phyloP scores from a whole-genome alignment of 2,888 invertebrate species.

The Dynastes tityus region DNA sequence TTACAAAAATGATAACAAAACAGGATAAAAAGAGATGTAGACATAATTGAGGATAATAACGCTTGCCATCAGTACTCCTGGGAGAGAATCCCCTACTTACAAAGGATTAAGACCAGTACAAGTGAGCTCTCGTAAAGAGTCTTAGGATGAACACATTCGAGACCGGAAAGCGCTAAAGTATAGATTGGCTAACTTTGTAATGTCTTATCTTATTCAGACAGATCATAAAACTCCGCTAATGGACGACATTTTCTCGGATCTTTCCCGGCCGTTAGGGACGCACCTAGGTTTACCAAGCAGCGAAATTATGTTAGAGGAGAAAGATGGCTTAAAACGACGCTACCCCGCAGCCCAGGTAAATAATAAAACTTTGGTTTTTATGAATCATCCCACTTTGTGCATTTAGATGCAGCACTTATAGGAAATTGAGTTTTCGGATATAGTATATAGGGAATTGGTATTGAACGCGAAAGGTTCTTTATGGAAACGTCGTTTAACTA shows the following conservation, averaged over 20 bases:
- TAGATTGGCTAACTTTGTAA: conserved; percentile 70
- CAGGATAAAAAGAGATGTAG: conserved; percentile 3
- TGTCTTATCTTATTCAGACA: conserved; percentile 67
- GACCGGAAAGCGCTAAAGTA: conserved; percentile 65
- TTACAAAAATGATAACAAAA: conserved; percentile 8
- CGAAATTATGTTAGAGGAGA: conserved; percentile 49
- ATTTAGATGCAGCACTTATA: conserved; percentile 48
- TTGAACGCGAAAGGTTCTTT: conserved; percentile 11
- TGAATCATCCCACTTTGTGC: conserved; percentile 49
- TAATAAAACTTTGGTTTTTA: conserved; percentile 54
- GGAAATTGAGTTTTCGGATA: conserved; percentile 48
- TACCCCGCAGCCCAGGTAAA: conserved; percentile 43
- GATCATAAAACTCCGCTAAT: conserved; percentile 68
- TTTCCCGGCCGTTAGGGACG: conserved; percentile 55
- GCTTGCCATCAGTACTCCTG: conserved; percentile 15
- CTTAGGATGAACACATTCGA: conserved; percentile 57
- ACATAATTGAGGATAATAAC: conserved; percentile 36
- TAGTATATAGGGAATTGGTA: conserved; percentile 4
- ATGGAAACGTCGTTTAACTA: too few species aligned
- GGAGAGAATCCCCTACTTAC: conserved; percentile 59
- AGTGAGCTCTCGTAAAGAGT: conserved; percentile 61
- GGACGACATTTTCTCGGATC: conserved; percentile 65
- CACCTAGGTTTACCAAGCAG: conserved; percentile 48
- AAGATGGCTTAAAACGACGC: conserved; percentile 42
- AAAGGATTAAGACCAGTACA: conserved; percentile 62